Evolutionary conservation across 2,797 vertebrate species (phyloP), one percentile per base, ranked within the genome.

Genomic region (Protosalanx chinensis): DNA sequence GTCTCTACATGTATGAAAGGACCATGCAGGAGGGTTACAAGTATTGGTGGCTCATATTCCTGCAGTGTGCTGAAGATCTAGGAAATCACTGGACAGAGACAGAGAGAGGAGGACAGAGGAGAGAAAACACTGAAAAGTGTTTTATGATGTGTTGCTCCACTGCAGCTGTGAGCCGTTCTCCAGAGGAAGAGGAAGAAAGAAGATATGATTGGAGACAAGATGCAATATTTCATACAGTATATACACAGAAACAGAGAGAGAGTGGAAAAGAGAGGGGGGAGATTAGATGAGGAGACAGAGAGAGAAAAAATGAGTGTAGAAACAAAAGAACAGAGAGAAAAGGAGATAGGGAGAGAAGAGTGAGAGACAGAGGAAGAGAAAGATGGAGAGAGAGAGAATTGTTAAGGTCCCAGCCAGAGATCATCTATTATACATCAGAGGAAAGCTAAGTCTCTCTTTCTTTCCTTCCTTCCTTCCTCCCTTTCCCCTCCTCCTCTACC

Each of bases 341-440:
- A 71, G 74, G 79, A 83, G 41, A 46, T 35, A 0, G 33, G 77
- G 82, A 80, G 20, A 13, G 53, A 81, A 75, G 68, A 77, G 84
- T 81, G 74, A 74, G 2, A 74, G 41, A 82, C 49, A 20, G 51
- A 27, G 7, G 64, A 6, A 20, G 7, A n/a, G 33, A 8, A 41
- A 8, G 37, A 15, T 7, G 35, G 15, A 64, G 16, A 33, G 30
- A 63, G 4, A 37, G 7, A 10, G 18, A 18, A 15, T 16, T 8
- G 15, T 6, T 70, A 74, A 68, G 37, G 70, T 76, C 70, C 78
- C 82, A 85, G 84, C 76, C 71, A 76, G 83, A 74, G 78, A 76
- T 89, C 81, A 90, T 89, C 77, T 84, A 90, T 89, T 84, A 89
- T 90, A 87, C 82, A 91, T 89, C 81, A 87, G 58, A 60, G 27